Evolutionary conservation across 2,888 invertebrate genomes (phyloP).

Genomic region (Hanleya hanleyi): DNA sequence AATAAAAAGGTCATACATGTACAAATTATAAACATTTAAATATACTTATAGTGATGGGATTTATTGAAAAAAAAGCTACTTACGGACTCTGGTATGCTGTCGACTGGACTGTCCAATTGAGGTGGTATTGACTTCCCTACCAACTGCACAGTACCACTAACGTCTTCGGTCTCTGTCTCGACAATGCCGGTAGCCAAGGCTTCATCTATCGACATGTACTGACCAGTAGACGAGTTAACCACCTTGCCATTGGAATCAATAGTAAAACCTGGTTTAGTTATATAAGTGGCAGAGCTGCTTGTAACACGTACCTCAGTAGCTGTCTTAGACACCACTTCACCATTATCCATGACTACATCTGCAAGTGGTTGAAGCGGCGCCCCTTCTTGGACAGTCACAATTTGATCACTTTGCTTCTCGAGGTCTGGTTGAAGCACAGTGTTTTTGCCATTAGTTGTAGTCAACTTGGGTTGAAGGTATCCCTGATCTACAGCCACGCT

Average conservation of each 20-base stretch:
- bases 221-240: conserved; percentile 86
- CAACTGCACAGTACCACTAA: conserved; percentile 26
- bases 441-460: neutral
- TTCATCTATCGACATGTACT: conserved; percentile 83
- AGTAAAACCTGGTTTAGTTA: conserved; percentile 55
- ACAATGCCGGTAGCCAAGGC: conserved; percentile 86
- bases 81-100: too few relatives aligned
- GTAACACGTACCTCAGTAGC: conserved; percentile 53
- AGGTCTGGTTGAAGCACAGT: neutral
- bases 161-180: conserved; percentile 77
- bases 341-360: conserved; percentile 44
- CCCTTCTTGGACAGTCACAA: conserved; percentile 39
- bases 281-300: conserved; percentile 49
- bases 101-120: conserved; percentile 8
- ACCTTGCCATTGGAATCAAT: conserved; percentile 81
- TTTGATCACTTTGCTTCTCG: conserved; percentile 24
- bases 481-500: conserved; percentile 48
- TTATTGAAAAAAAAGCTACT: too few relatives aligned
- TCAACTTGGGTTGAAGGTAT: conserved; percentile 32
- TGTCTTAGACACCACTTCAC: conserved; percentile 51
- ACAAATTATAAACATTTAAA: too few relatives aligned
- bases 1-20: too few relatives aligned
- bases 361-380: conserved; percentile 52
- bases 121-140: conserved; percentile 17
- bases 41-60: too few relatives aligned